Base-by-base conservation (phyloP, 2,888 invertebrate species). In the Zootermopsis nevadensis region DNA sequence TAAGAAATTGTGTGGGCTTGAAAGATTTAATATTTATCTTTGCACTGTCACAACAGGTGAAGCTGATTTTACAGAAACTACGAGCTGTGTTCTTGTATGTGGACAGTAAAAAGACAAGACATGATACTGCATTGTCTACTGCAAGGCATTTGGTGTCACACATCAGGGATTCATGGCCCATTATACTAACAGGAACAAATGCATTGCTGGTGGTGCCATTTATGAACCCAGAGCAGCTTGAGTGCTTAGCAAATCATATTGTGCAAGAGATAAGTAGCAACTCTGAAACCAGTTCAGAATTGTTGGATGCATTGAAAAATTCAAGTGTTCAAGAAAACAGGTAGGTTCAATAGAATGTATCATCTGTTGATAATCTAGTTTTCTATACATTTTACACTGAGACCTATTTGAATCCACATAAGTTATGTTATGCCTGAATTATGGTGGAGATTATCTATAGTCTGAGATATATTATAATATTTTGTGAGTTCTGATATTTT, bases 61-160 rank as follows among this genome's bases (percentile, higher is more conserved):
- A 83, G n/a, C 35, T 83, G 76, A 74, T 83, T 6, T 27, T 81
- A 0, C 83, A 83, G 53, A 83, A 83, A 60, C 30, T 83, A 1
- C 53, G 77, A 48, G 77, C 35, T 6, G 33, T 83, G 35, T 30
- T 31, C 10, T 30, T 81, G 67, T 72, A 81, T 77, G 48, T 48
- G 42, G 81, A 53, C 10, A 67, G 48, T 53, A 27, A 30, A 22
- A 79, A 66, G 31, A 53, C n/a, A 8, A 81, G 76, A 33, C 48
- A 83, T 48, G 83, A 83, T 55, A 24, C 60, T 31, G 30, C 8
- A 12, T n/a, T n/a, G 19, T n/a, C 38, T 22, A 69, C 60, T 53
- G 81, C 81, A 22, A 83, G 38, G 19, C 42, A 81, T 77, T 31
- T 83, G 30, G 27, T 38, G 0, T 38, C 33, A 12, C 48, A 69